phyloP scores from a whole-genome alignment of 2,113 vertebrate genomes.

The Phrynosoma platyrhinos region DNA sequence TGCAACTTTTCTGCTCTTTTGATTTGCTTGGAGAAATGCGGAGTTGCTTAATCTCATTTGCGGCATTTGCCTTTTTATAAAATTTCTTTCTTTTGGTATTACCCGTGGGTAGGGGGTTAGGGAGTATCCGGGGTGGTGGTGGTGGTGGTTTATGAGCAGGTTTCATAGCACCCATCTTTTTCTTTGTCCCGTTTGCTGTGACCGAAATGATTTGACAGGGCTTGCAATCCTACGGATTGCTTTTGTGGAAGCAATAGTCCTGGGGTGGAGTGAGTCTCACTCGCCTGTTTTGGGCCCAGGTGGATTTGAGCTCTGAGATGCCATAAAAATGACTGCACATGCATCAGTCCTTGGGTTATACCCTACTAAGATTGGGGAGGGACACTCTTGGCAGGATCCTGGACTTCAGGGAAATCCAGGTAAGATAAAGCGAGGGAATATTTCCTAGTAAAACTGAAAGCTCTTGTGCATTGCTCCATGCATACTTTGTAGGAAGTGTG shows the following conservation, averaged over 20 bases:
- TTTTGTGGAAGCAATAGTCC: not conserved
- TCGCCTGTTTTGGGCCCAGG: not conserved
- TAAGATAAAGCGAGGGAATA: not conserved
- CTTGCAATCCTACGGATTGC: too few species aligned
- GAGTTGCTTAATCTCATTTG: not conserved
- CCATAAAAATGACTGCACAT: not conserved
- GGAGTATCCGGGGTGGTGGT: too few species aligned
- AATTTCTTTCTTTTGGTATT: not conserved
- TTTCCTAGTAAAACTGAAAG: not conserved
- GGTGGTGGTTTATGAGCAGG: too few species aligned
- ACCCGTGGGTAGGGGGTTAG: not conserved
- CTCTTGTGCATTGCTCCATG: not conserved
- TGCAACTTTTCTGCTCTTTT: not conserved
- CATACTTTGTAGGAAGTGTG: not conserved
- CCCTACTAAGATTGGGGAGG: not conserved
- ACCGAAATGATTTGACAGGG: not conserved
- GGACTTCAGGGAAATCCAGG: conserved; percentile 2
- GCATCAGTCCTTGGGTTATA: not conserved
- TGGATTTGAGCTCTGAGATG: not conserved
- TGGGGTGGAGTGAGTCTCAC: not conserved
- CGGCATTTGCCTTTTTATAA: not conserved
- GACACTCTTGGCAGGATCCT: not conserved
- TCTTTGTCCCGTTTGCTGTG: not conserved
- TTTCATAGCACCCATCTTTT: not conserved
- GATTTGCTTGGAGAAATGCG: not conserved